Conservation (phyloP, 2,888 invertebrate species). For the Drosophila mimetica region DNA sequence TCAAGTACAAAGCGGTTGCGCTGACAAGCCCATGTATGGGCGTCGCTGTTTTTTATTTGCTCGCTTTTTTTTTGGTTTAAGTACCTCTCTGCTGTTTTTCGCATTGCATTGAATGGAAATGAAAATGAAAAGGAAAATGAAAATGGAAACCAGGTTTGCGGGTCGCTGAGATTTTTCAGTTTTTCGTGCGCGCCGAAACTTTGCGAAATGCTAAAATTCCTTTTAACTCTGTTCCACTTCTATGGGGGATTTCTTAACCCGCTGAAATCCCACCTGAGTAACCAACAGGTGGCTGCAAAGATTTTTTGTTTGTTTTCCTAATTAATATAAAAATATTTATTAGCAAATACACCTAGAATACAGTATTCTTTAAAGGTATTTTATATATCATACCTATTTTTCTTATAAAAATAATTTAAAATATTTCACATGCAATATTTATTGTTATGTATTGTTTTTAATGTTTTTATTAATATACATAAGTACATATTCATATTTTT, state of each 20-base stretch:
- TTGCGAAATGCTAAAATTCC: slow-evolving; percentile 65
- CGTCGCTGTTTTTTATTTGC: slow-evolving; percentile 30
- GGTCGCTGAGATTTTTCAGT: slow-evolving; percentile 55
- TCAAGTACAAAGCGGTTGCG: slow-evolving; percentile 52
- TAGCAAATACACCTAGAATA: neutral
- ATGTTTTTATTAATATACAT: too few species aligned
- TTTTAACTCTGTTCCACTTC: slow-evolving; percentile 39
- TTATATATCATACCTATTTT: too few species aligned
- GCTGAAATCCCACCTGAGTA: neutral
- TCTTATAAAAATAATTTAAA: too few species aligned
- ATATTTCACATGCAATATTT: too few species aligned
- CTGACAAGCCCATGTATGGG: slow-evolving; percentile 65
- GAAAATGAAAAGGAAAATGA: slow-evolving; percentile 75
- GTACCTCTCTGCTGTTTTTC: slow-evolving; percentile 29
- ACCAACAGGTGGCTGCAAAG: neutral
- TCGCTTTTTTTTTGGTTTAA: slow-evolving; percentile 1
- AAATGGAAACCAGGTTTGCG: slow-evolving; percentile 77
- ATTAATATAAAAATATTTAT: too few species aligned
- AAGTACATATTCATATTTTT: too few species aligned
- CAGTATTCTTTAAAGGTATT: too few species aligned
- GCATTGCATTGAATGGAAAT: slow-evolving; percentile 76
- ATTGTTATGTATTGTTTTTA: too few species aligned
- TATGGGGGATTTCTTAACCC: slow-evolving; percentile 21
- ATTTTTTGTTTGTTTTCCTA: neutral
- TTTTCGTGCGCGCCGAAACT: slow-evolving; percentile 41